Base-by-base conservation (phyloP, 2,113 vertebrate species). In the Paramormyrops kingsleyae region DNA sequence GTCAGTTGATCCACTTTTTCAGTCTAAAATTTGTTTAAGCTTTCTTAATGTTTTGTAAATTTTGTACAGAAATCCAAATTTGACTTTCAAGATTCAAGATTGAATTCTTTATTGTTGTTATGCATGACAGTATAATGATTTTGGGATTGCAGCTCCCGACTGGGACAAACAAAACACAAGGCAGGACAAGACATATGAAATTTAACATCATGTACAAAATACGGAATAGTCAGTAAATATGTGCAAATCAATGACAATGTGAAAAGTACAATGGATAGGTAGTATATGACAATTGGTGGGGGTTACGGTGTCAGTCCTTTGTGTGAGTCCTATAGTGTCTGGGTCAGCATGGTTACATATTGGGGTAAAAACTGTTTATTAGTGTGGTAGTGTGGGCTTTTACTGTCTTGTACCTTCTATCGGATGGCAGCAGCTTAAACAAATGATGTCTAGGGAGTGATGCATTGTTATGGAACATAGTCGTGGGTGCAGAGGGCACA, bases 1-100 rank as follows among this genome's bases (percentile, higher is more conserved):
- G 52, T 52, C 70, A 27, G 47, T 89, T 47, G 50, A 89, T 89
- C 56, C 59, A 70, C 39, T 70, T 53, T 39, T 49, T 86, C 84
- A 27, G n/a, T 50, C n/a, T 52, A 27, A 44, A 86, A 52, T 86
- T 19, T 86, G 2, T 52, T 86, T 35, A 86, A 86, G 46, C 74
- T 83, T 44, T 44, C 35, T 83, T 39, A 42, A 21, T 83, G 13
- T 19, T 83, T 42, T 83, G 77, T 44, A 83, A 39, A 44, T 42
- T 83, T 83, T 44, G 19, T 39, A 8, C 35, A 44, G 39, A 21
- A 83, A 83, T 83, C 35, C 15, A 83, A 83, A 83, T 35, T 19
- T 39, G 77, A 9, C 1, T 83, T 77, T 77, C 27, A 24, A 24
- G 21, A 59, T 66, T 31, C n/a, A 70, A 70, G 62, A 70, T 31